These are phyloP conservation scores for Leptoteleia sp. DNA, from an alignment of 1,140 invertebrate species.

Conservation along the genomic window DNA sequence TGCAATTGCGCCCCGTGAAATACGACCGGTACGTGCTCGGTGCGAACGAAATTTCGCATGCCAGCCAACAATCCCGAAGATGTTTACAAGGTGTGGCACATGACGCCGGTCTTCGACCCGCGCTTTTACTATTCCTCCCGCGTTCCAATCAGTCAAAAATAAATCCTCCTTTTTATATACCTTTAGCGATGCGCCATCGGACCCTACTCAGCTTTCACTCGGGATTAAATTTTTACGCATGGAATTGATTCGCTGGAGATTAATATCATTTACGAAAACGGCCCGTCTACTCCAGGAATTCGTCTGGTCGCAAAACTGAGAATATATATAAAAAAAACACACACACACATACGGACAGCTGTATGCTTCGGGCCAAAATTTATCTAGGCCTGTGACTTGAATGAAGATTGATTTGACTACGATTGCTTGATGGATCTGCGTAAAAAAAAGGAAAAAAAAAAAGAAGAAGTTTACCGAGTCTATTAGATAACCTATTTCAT, in stretches of 20 bases:
- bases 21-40: slow-evolving; percentile 42
- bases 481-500: slow-evolving; percentile 34
- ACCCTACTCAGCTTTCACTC: slow-evolving; percentile 60
- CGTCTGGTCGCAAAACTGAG: slow-evolving; percentile 5
- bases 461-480: slow-evolving; percentile 1
- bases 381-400: slow-evolving; percentile 36
- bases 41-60: slow-evolving; percentile 60
- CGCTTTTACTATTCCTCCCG: slow-evolving; percentile 59
- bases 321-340: too few relatives aligned
- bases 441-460: slow-evolving; percentile 43
- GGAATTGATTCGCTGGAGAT: slow-evolving; percentile 55
- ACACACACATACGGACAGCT: slow-evolving; percentile 29
- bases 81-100: slow-evolving; percentile 57
- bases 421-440: slow-evolving; percentile 45
- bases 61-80: slow-evolving; percentile 37
- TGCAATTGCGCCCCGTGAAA: slow-evolving; percentile 47
- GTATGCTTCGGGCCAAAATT: slow-evolving; percentile 25
- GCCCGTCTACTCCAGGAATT: slow-evolving; percentile 32
- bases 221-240: slow-evolving; percentile 49
- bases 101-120: slow-evolving; percentile 33
- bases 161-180: slow-evolving; percentile 46
- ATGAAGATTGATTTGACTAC: slow-evolving; percentile 56
- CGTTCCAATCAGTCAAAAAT: slow-evolving; percentile 54
- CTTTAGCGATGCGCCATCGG: slow-evolving; percentile 38
- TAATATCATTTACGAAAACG: slow-evolving; percentile 57